Base-by-base conservation (phyloP, 2,797 vertebrate species). In the Phylloscopus collybita region DNA sequence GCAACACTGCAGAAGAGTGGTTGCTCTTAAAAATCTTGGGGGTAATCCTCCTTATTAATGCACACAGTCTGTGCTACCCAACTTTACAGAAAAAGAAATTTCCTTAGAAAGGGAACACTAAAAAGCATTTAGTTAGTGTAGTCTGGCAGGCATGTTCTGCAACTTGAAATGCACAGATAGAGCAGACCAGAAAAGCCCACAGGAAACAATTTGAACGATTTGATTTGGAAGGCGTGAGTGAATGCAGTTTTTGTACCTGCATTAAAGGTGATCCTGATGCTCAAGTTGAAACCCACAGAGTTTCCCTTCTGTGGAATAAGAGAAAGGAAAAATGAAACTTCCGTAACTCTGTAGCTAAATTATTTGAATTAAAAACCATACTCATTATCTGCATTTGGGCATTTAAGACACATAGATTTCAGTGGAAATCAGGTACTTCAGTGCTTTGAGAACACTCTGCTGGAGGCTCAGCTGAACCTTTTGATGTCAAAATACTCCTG, bases 401-500 rank as follows among this genome's bases (percentile, higher is more conserved):
- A 71, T 57, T 38, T 74, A 82, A 85, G 4, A 82, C 38, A 50
- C 21, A 45, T 4, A 21, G 17, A 47, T 74, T 87, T 87, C 34
- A 78, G 13, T 44, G 16, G 71, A 85, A 94, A 50, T 60, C 20
- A 60, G 32, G 62, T 66, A 84, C 34, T 60, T 84, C 1, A 3
- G 20, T 62, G 34, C 64, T 53, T 80, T 67, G 10, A 71, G n/a
- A 87, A 91, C 67, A 71, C 29, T 50, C 66, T 53, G 57, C 78
- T 64, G 49, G 65, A 59, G 32, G 49, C 47, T 73, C 22, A 81
- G 36, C 54, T 90, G 25, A 69, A 51, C 34, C 42, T 87, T 93
- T 66, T 56, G 22, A 65, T 85, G 61, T 40, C 42, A 85, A 80
- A 91, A 89, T 40, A 85, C 36, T 73, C 29, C 40, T 82, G 29